A percentile compares a stretch with the other conserved stretches of the same genome.
Conservation (phyloP, 1,140 invertebrate genomes). For the Neodiprion pinetum region DNA sequence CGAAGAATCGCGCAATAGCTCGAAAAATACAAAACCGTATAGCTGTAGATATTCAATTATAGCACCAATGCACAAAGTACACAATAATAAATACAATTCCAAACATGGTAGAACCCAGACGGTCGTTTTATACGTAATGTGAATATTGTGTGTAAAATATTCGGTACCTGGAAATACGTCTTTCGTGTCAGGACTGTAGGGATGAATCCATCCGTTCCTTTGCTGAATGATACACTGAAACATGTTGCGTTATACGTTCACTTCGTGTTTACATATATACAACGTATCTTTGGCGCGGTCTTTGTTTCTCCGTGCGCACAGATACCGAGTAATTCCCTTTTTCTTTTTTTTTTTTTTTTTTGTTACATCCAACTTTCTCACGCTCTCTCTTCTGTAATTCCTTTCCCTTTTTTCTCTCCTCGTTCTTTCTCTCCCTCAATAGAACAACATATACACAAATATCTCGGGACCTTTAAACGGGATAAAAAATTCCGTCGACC, state of each 20-base stretch:
- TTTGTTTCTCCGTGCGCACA: background rate
- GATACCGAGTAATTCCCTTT: background rate
- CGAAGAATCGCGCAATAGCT: no score
- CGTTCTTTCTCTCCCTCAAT: no score
- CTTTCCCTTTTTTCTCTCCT: background rate
- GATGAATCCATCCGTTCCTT: conserved; percentile 78
- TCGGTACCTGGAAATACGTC: conserved; percentile 78
- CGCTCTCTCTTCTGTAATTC: conserved; percentile 13
- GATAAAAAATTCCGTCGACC: no score
- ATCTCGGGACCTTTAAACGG: no score
- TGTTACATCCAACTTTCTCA: background rate
- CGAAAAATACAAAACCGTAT: no score
- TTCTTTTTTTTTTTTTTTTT: background rate
- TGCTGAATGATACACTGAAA: conserved; percentile 86
- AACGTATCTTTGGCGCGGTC: background rate
- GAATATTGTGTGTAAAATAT: no score
- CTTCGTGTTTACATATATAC: background rate
- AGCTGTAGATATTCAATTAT: no score
- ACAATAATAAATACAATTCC: no score
- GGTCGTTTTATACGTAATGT: no score
- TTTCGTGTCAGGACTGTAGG: conserved; percentile 73
- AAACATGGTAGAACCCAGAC: no score
- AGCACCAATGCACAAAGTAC: no score
- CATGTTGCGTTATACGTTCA: conserved; percentile 57
- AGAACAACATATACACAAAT: no score